Evolutionary conservation across 2,797 vertebrate genomes (phyloP).

Genomic region (Xenopus petersii): DNA sequence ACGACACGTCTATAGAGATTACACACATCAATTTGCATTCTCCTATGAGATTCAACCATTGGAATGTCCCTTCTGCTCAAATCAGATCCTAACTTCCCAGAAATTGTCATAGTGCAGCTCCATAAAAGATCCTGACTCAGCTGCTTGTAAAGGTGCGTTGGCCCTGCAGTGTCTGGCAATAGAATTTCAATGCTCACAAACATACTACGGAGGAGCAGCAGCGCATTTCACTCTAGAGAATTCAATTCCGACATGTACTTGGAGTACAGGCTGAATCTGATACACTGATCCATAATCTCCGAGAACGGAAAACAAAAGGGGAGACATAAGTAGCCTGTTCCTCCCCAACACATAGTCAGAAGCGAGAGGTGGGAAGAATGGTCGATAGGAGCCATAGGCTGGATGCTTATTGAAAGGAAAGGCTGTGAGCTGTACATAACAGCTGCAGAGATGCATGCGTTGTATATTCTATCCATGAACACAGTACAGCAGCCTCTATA

Average conservation of each 20-base stretch:
- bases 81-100: not conserved
- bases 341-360: slow-evolving; percentile 4
- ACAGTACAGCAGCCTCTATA: not conserved
- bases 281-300: slow-evolving; percentile 27
- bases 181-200: slow-evolving; percentile 3
- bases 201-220: not conserved
- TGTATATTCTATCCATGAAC: slow-evolving; percentile 32
- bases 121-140: not conserved
- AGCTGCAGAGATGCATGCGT: slow-evolving; percentile 14
- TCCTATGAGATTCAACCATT: not conserved
- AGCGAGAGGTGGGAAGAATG: slow-evolving; percentile 17
- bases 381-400: slow-evolving; percentile 31
- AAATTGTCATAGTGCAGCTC: slow-evolving; percentile 17
- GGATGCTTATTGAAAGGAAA: slow-evolving; percentile 21
- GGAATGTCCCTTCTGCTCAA: not conserved
- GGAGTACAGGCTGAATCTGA: slow-evolving; percentile 26
- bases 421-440: slow-evolving; percentile 14
- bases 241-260: slow-evolving; percentile 9
- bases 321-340: not conserved
- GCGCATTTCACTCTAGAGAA: slow-evolving; percentile 8
- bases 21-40: not conserved
- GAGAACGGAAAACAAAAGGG: not conserved
- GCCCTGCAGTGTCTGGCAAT: slow-evolving; percentile 6
- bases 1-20: not conserved
- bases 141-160: slow-evolving; percentile 9